Base-by-base conservation (phyloP, 2,888 invertebrate species). In the Acleris emargana region DNA sequence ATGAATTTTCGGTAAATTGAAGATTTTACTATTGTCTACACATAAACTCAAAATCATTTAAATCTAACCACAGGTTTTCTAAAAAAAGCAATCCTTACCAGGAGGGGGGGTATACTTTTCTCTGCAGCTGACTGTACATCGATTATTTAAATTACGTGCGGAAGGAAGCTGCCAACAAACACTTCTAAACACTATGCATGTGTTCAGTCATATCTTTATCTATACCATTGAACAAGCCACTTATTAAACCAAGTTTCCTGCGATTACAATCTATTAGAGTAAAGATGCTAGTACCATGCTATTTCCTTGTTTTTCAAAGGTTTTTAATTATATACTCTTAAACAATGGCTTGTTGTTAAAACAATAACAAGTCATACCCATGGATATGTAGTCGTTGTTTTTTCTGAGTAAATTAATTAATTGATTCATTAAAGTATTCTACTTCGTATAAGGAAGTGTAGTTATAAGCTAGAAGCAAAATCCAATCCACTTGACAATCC, bases 271-370 rank as follows among this genome's bases (percentile, higher is more conserved):
- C 60, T 57, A 32, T 32, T 42, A 53, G 25, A 58, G 45, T 32
- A 58, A 42, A 66, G 55, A 66, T 61, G 55, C 54, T 17, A 50
- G 64, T 70, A 73, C 67, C 69, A 67, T 57, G 71, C 68, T 72
- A 70, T 78, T 87, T 86, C 87, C 87, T 75, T 61, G 69, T 74
- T 74, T 77, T 80, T 81, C 76, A 70, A 62, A 58, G 69, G 55
- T 71, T 72, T 72, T 76, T 78, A 78, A 79, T 78, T 75, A 25
- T 66, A 75, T 73, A 74, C 75, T 73, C 69, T 74, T 69, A 76
- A 79, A 87, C 84, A 87, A 86, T 87, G 74, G 80, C 76, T 79
- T 77, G 78, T 78, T 81, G 78, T 72, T 79, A 78, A 76, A 78
- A 83, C 77, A 79, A 78, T 78, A 79, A 72, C 71, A 75, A 68